A percentile compares a stretch with the other conserved stretches of the same genome.
These are phyloP conservation scores for Notarius lentiginosus DNA, from an alignment of 2,113 vertebrate genomes.

Conservation along the genomic window DNA sequence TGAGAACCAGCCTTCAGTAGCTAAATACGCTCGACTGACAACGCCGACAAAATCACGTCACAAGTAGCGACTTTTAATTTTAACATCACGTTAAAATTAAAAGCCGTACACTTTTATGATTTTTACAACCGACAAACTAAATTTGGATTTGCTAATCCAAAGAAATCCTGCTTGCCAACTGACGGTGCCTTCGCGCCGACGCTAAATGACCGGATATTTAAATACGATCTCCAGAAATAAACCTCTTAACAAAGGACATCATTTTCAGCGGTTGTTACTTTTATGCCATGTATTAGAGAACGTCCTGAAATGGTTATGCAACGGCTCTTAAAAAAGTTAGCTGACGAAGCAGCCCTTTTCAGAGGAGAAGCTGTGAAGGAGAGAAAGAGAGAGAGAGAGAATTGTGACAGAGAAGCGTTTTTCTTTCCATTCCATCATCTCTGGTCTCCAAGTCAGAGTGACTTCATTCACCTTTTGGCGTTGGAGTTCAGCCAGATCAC, in stretches of 20 bases:
- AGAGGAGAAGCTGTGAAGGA: not conserved
- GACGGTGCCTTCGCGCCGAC: not conserved
- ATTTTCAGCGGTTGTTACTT: not conserved
- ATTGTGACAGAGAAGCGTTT: not conserved
- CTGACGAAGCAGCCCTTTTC: not conserved
- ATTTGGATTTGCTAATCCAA: not conserved
- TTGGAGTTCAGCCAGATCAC: constrained; percentile 62
- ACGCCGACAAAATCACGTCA: no score
- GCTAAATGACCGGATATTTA: not conserved
- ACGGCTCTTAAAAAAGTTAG: not conserved
- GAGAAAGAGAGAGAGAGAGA: not conserved
- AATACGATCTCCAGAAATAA: not conserved
- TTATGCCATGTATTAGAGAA: not conserved
- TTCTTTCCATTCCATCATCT: not conserved
- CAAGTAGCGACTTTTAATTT: no score
- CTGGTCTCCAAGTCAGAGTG: not conserved
- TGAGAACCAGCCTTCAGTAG: not conserved
- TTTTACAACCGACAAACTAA: no score
- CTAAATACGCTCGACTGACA: not conserved
- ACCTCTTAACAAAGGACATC: not conserved
- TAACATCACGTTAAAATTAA: no score
- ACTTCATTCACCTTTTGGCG: constrained; percentile 64
- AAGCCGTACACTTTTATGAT: no score
- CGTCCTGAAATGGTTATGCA: not conserved
- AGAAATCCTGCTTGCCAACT: not conserved